A percentile compares a stretch with the other conserved stretches of the same genome.
Evolutionary conservation across 2,113 vertebrate genomes (phyloP).

Genomic region (Zosterops lateralis): DNA sequence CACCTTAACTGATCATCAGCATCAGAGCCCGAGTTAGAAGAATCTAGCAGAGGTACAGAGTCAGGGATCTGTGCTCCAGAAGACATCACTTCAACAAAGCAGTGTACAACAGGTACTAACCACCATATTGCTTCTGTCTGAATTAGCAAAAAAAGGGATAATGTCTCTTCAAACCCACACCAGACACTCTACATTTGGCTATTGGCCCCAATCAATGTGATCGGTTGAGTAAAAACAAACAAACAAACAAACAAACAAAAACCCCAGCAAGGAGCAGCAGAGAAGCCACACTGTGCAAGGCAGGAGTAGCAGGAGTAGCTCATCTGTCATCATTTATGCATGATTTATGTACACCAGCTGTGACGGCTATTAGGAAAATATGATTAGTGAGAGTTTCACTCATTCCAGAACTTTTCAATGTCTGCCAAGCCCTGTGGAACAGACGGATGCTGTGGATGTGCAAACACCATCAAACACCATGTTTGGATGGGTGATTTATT

Average conservation of each 20-base stretch:
- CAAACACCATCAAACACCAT: constrained; percentile 17
- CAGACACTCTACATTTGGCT: constrained; percentile 59
- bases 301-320: constrained; percentile 47
- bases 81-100: background rate
- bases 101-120: background rate
- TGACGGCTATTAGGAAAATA: background rate
- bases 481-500: background rate
- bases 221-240: constrained; percentile 55
- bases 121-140: background rate
- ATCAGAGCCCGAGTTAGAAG: background rate
- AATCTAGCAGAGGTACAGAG: background rate
- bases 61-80: background rate
- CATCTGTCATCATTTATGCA: background rate
- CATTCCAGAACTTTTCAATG: background rate
- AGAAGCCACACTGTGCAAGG: constrained; percentile 37
- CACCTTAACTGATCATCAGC: background rate
- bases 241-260: constrained; percentile 16
- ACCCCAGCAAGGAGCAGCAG: constrained; percentile 50
- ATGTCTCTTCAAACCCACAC: constrained; percentile 42
- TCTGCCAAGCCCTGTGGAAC: background rate
- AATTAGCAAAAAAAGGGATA: constrained; percentile 33
- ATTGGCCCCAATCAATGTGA: constrained; percentile 75
- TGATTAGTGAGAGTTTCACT: background rate
- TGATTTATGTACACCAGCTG: constrained; percentile 1
- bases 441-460: background rate